phyloP scores from a whole-genome alignment of 2,113 vertebrate genomes.

The Solenodon paradoxus region DNA sequence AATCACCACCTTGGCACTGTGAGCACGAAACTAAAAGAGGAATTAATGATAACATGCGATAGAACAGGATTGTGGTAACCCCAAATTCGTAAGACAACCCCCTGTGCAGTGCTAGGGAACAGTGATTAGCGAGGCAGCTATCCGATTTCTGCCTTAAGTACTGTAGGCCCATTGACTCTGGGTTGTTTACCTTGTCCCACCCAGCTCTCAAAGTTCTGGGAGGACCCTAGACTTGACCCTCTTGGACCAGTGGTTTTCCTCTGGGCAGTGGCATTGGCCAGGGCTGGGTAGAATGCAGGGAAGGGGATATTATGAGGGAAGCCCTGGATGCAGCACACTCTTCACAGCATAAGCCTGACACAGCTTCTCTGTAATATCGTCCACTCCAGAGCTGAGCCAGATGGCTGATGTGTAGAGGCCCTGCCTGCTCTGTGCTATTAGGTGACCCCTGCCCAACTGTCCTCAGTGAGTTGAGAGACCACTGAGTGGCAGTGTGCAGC shows the following conservation, averaged over 20 bases:
- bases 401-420: too few relatives aligned
- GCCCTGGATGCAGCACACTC: not conserved
- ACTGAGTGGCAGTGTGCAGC: too few relatives aligned
- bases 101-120: not conserved
- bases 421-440: too few relatives aligned
- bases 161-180: accelerated
- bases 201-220: not conserved
- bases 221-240: not conserved
- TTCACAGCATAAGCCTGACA: not conserved
- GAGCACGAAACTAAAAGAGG: too few relatives aligned
- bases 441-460: not conserved
- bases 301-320: not conserved
- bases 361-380: not conserved
- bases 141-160: too few relatives aligned
- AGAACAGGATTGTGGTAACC: not conserved
- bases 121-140: too few relatives aligned
- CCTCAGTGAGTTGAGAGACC: not conserved
- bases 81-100: not conserved
- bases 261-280: not conserved
- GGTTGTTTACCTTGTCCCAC: not conserved
- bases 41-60: not conserved
- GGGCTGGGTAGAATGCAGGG: not conserved
- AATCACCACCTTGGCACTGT: too few relatives aligned
- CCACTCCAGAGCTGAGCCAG: too few relatives aligned
- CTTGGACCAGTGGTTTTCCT: not conserved